A percentile compares a stretch with the other conserved stretches of the same genome.
These are phyloP conservation scores for Apogon talboti DNA, from an alignment of 2,797 vertebrate species.

Conservation along the genomic window DNA sequence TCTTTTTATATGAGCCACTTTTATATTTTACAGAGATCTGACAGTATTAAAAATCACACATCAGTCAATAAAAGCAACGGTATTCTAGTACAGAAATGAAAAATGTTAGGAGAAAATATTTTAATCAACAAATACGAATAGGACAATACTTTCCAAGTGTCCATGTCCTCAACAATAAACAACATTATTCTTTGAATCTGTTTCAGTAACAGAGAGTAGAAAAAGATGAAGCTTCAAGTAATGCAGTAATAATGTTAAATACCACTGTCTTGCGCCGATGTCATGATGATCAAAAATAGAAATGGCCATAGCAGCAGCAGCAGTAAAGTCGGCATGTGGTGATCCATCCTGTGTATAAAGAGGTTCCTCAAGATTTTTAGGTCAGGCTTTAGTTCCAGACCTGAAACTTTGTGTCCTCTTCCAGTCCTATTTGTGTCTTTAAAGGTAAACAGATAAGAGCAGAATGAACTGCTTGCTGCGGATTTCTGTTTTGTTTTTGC, in stretches of 20 bases:
- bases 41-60: too few species aligned
- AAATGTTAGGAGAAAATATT: too few species aligned
- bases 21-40: too few species aligned
- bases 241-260: conserved; percentile 16
- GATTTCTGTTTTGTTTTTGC: not conserved
- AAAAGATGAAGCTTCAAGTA: too few species aligned
- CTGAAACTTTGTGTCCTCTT: not conserved
- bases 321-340: not conserved
- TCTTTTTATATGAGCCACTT: too few species aligned
- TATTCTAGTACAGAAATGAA: too few species aligned
- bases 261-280: conserved; percentile 51
- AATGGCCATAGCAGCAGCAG: conserved; percentile 48
- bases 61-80: too few species aligned
- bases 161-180: too few species aligned
- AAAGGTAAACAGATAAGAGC: conserved; percentile 60
- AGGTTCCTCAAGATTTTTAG: conserved; percentile 1
- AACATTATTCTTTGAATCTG: too few species aligned
- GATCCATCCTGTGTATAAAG: conserved; percentile 52
- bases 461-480: conserved; percentile 6
- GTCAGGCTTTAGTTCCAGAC: conserved; percentile 11
- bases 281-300: conserved; percentile 24
- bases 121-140: not conserved
- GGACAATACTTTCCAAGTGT: too few species aligned
- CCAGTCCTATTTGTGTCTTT: conserved; percentile 37
- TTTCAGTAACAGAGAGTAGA: too few species aligned